A percentile compares a stretch with the other conserved stretches of the same genome.
Evolutionary conservation across 2,888 invertebrate genomes (phyloP).

Genomic region (Eledona agricola): DNA sequence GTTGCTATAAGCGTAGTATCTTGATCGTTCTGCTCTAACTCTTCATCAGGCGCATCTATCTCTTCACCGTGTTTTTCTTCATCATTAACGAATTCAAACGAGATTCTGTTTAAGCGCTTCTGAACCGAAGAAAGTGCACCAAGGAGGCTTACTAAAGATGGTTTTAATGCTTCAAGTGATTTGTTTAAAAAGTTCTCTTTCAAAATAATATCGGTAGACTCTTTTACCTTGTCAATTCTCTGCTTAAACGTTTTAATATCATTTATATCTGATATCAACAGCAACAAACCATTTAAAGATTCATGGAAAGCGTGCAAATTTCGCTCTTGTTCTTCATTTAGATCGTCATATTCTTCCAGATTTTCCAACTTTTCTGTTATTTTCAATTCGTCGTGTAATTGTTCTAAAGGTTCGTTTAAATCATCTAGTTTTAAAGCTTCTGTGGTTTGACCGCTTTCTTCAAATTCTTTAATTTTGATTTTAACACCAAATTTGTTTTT

Average conservation of each 20-base stretch:
- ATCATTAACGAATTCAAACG: slow-evolving; percentile 7
- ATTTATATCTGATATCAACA: not conserved
- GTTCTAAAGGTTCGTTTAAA: slow-evolving; percentile 9
- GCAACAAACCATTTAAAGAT: not conserved
- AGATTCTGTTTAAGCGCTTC: slow-evolving; percentile 5
- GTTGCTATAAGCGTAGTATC: slow-evolving; percentile 8
- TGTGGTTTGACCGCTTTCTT: slow-evolving; percentile 18
- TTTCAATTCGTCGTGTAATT: slow-evolving; percentile 1
- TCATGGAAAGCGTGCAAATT: slow-evolving; percentile 3
- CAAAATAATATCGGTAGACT: not conserved
- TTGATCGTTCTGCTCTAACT: slow-evolving; percentile 35
- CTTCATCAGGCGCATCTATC: slow-evolving; percentile 37
- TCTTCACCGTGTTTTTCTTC: slow-evolving; percentile 21
- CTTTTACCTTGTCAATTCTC: slow-evolving; percentile 1
- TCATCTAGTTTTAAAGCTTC: slow-evolving; percentile 7
- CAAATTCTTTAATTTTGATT: slow-evolving; percentile 37
- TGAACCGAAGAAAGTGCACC: slow-evolving; percentile 2
- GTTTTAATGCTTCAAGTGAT: not conserved
- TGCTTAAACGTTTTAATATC: slow-evolving; percentile 4
- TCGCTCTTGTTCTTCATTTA: slow-evolving; percentile 10
- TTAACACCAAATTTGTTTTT: slow-evolving; percentile 30
- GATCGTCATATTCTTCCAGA: slow-evolving; percentile 4
- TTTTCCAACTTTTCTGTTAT: slow-evolving; percentile 1
- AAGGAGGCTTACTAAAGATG: not conserved
- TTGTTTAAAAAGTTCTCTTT: slow-evolving; percentile 3